These are phyloP conservation scores for Chionodraco myersi DNA, from an alignment of 2,113 vertebrate genomes.

Conservation along the genomic window DNA sequence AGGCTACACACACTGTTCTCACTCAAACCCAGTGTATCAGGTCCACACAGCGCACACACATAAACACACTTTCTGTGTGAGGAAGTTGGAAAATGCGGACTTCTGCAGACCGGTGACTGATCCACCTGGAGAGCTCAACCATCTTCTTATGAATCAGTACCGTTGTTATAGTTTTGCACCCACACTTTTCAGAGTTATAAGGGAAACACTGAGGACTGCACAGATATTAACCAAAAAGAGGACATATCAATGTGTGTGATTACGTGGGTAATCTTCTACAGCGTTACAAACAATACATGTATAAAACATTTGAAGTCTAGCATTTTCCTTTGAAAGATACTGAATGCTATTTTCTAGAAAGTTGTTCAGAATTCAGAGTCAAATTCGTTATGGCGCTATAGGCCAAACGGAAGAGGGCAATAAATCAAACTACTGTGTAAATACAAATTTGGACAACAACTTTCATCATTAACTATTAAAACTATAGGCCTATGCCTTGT, in stretches of 20 bases:
- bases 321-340: no score
- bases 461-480: not conserved
- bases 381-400: no score
- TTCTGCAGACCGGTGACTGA: slow-evolving; percentile 65
- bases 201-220: slow-evolving; percentile 35
- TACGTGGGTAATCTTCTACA: slow-evolving; percentile 11
- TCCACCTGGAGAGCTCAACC: slow-evolving; percentile 6
- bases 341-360: no score
- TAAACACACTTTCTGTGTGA: not conserved
- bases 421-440: not conserved
- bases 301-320: not conserved
- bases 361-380: no score
- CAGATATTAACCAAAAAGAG: slow-evolving; percentile 19
- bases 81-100: slow-evolving; percentile 69
- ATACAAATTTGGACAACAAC: slow-evolving; percentile 14
- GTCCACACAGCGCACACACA: not conserved
- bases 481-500: not conserved
- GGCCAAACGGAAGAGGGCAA: not conserved
- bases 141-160: not conserved
- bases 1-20: not conserved
- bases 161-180: slow-evolving; percentile 17
- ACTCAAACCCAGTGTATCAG: not conserved
- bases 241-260: not conserved
- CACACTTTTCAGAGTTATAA: slow-evolving; percentile 28
- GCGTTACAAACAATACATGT: slow-evolving; percentile 24